Base-by-base conservation (phyloP, 2,797 vertebrate species). In the Podarcis lilfordi region DNA sequence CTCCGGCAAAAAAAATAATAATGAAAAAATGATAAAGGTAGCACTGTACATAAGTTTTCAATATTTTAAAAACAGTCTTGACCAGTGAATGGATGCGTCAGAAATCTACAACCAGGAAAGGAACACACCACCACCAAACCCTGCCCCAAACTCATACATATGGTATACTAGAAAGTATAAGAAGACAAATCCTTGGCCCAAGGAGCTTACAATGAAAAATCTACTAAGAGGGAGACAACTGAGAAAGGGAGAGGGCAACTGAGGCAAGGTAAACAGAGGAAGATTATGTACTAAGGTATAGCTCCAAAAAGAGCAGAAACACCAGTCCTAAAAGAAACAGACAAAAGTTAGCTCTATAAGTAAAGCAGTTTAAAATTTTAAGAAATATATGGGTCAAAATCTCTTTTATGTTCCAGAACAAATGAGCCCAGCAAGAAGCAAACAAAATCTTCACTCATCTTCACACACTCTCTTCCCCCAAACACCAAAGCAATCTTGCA, bases 381-480 rank as follows among this genome's bases (percentile, higher is more conserved):
- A 90, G 87, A 83, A 86, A 5, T 32, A 40, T 55, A 76, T n/a
- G 66, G 9, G 66, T 83, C n/a, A 83, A 69, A 21, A 19, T 29
- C 37, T 81, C 19, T 23, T 69, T 82, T 43, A 11, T 40, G 25
- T 35, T 43, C 21, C 84, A 69, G 29, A 78, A 32, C 82, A 69
- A 45, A 10, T 25, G 77, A 89, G 86, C n/a, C 1, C 37, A 68
- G 23, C 7, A 86, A 76, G 64, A 89, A 21, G 21, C 0, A 1
- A 32, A 35, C 86, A 1, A 0, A 32, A 85, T 84, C 91, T 86
- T 75, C 32, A 79, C 23, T 32, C 75, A 74, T 84, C 29, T 8
- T 40, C 77, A 87, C 78, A 29, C 45, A 69, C 71, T 75, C 27
- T 66, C 9, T 35, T 72, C 40, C 86, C 78, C 74, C 86, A 69